Base-by-base conservation (phyloP, 2,797 vertebrate genomes). In the Manis crassicaudata region DNA sequence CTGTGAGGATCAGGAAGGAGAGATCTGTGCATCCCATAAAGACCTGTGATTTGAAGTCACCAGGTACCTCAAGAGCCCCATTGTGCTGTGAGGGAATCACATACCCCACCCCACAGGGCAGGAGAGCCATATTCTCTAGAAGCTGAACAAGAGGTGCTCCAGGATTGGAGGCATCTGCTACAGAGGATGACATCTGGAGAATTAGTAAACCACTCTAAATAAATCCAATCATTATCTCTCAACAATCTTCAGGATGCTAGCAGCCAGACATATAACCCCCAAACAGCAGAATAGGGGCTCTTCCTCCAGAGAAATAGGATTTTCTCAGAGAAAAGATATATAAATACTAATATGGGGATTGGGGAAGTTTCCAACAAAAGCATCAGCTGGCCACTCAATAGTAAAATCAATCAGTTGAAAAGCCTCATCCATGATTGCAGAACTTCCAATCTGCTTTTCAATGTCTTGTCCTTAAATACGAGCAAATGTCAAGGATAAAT, bases 181-280 rank as follows among this genome's bases (percentile, higher is more conserved):
- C 11, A 60, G 40, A 63, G 35, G 18, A 76, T 46, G 25, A 40
- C 63, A 88, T 76, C 90, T 95, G 90, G 90, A 72, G 62, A 86
- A 72, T 68, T 32, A n/a, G 43, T 40, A 50, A 63, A 58, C 17
- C 50, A 92, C 62, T 85, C 62, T 65, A 68, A 79, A 43, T 79
- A 77, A 88, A 93, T 67, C 62, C 46, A 62, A 56, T 92, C 80
- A 85, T 88, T 88, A 84, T 70, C 29, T 73, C 40, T 60, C 37
- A 54, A 13, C 40, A 58, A 58, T 90, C 27, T 93, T 65, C 65
- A 88, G 50, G 83, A 83, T 25, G 37, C 27, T 67, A 29, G 23
- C 13, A 62, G 25, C 7, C 65, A 54, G 77, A 56, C 37, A 14
- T 40, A 25, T 18, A 60, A 40, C 40, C 2, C 35, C 46, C 40